Conservation (phyloP, 2,113 vertebrate species). For the Anguilla rostrata region DNA sequence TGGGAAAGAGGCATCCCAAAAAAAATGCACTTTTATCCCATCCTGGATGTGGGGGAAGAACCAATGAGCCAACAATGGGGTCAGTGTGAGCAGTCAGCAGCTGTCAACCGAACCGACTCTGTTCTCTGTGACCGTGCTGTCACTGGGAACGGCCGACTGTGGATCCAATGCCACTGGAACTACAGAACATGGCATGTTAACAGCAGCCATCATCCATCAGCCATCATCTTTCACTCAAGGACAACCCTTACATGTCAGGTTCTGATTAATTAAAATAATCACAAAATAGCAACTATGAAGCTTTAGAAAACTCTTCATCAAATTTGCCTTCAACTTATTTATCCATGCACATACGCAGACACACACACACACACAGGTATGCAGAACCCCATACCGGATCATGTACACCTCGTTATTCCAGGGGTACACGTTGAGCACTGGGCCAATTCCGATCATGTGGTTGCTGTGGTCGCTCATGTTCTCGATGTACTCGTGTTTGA, state of each 20-base stretch:
- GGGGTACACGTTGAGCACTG: slow-evolving; percentile 82
- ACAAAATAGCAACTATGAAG: not conserved
- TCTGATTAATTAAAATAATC: not conserved
- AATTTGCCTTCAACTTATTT: not conserved
- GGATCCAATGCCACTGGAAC: not conserved
- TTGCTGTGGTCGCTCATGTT: slow-evolving; percentile 72
- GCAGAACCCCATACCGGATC: slow-evolving; percentile 75
- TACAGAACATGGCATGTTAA: not conserved
- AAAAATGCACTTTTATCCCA: not conserved
- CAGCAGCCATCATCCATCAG: not conserved
- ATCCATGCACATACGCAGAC: not conserved
- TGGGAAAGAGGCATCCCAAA: slow-evolving; percentile 42
- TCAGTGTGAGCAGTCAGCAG: not conserved
- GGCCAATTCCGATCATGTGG: slow-evolving; percentile 85
- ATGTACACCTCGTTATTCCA: slow-evolving; percentile 93
- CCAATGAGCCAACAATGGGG: not conserved
- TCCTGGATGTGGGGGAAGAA: not conserved
- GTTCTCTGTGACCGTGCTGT: not conserved
- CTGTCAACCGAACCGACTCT: not conserved
- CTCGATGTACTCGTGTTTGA: slow-evolving; percentile 88
- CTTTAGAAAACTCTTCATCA: not conserved
- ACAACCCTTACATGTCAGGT: not conserved
- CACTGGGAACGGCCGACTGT: not conserved
- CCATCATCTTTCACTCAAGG: not conserved
- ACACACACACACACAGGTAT: not conserved